phyloP scores from a whole-genome alignment of 2,113 vertebrate genomes.

The Camarhynchus parvulus region DNA sequence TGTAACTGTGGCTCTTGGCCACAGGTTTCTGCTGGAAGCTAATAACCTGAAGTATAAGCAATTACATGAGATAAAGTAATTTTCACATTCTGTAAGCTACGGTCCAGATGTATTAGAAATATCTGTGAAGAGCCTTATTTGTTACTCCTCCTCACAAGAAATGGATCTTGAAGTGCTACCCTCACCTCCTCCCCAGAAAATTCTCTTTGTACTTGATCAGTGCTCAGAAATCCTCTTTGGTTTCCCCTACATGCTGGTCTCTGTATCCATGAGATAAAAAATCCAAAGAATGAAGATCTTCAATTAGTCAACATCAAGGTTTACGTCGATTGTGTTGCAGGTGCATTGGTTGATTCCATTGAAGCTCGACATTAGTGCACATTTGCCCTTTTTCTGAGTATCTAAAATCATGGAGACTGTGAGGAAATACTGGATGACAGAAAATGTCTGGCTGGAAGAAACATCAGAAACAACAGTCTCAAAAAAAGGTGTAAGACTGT shows the following conservation, averaged over 20 bases:
- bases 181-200: accelerated
- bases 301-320: constrained; percentile 50
- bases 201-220: background rate
- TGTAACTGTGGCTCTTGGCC: background rate
- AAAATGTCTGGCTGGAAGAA: constrained; percentile 54
- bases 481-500: constrained; percentile 42
- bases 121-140: background rate
- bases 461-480: constrained; percentile 53
- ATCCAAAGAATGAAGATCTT: constrained; percentile 1
- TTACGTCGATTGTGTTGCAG: constrained; percentile 60
- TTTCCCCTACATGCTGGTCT: background rate
- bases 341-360: constrained; percentile 51
- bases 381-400: constrained; percentile 50
- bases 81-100: background rate
- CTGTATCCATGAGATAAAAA: background rate
- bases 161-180: background rate
- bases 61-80: background rate
- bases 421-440: constrained; percentile 61
- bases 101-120: background rate
- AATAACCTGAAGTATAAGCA: background rate
- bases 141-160: background rate
- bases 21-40: background rate
- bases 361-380: constrained; percentile 44
- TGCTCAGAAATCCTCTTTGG: constrained; percentile 5
- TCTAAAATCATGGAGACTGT: constrained; percentile 58